Evolutionary conservation across 2,797 vertebrate genomes (phyloP), one percentile per base, ranked within the genome.

Genomic region (Delichon dasypus): DNA sequence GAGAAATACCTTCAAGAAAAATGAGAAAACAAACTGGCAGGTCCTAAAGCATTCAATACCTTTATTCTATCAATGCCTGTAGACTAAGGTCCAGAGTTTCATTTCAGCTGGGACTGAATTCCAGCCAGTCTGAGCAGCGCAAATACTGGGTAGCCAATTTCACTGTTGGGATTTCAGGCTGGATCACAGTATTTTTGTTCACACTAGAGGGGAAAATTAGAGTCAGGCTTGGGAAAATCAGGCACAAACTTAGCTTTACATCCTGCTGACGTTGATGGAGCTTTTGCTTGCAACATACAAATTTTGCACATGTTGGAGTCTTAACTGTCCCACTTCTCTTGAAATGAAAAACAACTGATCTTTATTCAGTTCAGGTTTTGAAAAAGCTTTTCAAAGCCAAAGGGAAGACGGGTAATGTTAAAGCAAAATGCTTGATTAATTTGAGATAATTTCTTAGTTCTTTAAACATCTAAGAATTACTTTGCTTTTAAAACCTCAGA

Each of bases 81-180:
- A 48, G 84, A 51, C 9, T 11, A 11, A 84, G 32, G 61, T 42
- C 38, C 38, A 29, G 79, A 81, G 57, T 66, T 91, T 45, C 50
- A 67, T 74, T 93, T 86, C 45, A 19, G 27, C 57, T 57, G 9
- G 58, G 22, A 23, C 62, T 92, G 89, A 88, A 54, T 91, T 76
- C 82, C 87, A 21, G 45, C 51, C 80, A 9, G 7, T 53, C 38
- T 81, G 66, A 89, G 80, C 73, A 71, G n/a, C 61, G 67, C 67
- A 70, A 85, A 11, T 64, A 19, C 22, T 4, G 45, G 38, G 27
- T 11, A 50, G 36, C 58, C 1, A 0, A 8, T 60, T 74, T 73
- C 32, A 7, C 29, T 80, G 45, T 17, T 68, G 50, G 42, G 30
- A 21, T 89, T 75, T 85, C 32, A 54, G 38, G n/a, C 26, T 76